Evolutionary conservation across 2,797 vertebrate species (phyloP).

Genomic region (Spinus pinus): DNA sequence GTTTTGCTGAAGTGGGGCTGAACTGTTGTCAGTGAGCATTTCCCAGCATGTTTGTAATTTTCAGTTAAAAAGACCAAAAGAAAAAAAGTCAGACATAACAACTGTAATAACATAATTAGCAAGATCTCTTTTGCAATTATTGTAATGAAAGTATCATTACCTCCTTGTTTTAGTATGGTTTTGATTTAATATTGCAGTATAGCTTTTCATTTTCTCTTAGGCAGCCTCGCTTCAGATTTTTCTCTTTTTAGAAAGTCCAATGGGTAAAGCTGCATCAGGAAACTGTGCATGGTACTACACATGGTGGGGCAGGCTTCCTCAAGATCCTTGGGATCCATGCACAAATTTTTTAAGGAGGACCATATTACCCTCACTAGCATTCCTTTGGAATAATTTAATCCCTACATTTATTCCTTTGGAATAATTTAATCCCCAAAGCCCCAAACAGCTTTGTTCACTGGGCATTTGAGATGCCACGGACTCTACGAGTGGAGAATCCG

Average conservation of each 20-base stretch:
- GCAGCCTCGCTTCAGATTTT: neutral
- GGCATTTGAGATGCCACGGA: rapidly evolving
- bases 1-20: neutral
- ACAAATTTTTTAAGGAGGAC: neutral
- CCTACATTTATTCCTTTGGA: neutral
- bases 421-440: too few species aligned
- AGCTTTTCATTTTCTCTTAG: neutral
- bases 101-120: neutral
- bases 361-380: neutral
- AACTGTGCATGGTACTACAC: neutral
- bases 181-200: neutral
- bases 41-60: neutral
- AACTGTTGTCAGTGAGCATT: neutral
- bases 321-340: neutral
- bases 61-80: neutral
- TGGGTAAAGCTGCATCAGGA: neutral
- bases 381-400: neutral
- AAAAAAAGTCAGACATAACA: neutral
- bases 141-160: neutral
- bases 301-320: neutral
- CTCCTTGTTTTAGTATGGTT: neutral
- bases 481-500: neutral
- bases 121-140: neutral
- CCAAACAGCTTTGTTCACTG: neutral
- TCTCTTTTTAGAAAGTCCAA: neutral